phyloP scores from a whole-genome alignment of 2,113 vertebrate genomes.

The Rousettus leschenaultii region DNA sequence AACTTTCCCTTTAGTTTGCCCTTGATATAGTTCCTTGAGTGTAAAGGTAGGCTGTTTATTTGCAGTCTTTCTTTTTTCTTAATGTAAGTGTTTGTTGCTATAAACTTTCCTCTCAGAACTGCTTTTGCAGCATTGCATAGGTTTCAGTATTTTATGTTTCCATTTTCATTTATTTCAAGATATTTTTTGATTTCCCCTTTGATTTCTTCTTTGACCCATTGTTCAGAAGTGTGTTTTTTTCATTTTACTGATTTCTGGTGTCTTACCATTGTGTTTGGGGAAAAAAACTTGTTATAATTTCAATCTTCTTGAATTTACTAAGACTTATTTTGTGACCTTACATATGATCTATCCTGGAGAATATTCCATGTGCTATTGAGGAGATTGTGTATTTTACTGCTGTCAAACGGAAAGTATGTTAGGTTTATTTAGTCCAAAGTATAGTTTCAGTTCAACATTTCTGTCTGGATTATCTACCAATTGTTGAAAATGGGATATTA shows the following conservation, averaged over 20 bases:
- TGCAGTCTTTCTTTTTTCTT: not conserved
- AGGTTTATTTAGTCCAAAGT: not conserved
- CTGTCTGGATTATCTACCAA: not conserved
- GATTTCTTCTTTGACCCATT: not conserved
- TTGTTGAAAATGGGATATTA: not conserved
- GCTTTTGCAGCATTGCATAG: not conserved
- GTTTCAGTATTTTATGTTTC: not conserved
- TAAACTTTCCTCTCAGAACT: not conserved
- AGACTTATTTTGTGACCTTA: not conserved
- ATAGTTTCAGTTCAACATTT: not conserved
- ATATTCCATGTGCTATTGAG: not conserved
- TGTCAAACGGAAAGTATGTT: not conserved
- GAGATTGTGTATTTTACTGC: not conserved
- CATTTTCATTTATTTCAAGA: not conserved
- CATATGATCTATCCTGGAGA: not conserved
- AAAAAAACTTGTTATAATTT: not conserved
- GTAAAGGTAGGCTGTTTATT: not conserved
- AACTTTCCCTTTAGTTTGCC: not conserved
- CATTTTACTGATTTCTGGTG: conserved; percentile 16
- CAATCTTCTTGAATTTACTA: not conserved
- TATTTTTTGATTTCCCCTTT: not conserved
- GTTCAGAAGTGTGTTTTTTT: not conserved
- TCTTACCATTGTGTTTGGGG: not conserved
- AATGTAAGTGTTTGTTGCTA: not conserved
- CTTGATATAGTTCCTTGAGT: not conserved